Conservation (phyloP, 2,888 invertebrate species). For the Panzeria rudis region DNA sequence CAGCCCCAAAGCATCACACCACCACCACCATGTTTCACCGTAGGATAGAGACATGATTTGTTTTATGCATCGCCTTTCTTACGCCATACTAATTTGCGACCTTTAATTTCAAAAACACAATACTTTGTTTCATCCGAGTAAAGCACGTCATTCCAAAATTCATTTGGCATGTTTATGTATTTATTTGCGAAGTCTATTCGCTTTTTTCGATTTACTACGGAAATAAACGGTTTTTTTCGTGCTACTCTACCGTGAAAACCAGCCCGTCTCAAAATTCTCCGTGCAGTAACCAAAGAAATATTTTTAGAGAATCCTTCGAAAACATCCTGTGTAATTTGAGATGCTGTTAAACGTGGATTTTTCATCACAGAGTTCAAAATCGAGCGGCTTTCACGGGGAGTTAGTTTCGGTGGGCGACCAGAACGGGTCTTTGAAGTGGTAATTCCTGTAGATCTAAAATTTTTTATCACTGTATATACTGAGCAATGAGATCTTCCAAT, state of each 20-base stretch:
- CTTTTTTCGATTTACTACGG: background rate
- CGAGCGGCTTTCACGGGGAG: background rate
- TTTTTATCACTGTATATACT: background rate
- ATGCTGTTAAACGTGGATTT: background rate
- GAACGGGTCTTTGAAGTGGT: background rate
- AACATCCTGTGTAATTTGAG: background rate
- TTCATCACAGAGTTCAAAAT: background rate
- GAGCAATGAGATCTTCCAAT: background rate
- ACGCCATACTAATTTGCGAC: background rate
- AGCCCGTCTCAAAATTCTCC: background rate
- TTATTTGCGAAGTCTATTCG: constrained; percentile 8
- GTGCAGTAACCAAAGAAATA: too few relatives aligned
- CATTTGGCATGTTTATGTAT: too few relatives aligned
- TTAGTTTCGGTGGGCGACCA: background rate
- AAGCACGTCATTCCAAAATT: background rate
- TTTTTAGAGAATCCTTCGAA: background rate
- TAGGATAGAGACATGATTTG: constrained; percentile 17
- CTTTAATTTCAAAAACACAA: background rate
- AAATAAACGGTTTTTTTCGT: background rate
- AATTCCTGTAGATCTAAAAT: background rate
- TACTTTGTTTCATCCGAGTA: constrained; percentile 6
- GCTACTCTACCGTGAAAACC: background rate
- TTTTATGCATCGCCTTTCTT: background rate
- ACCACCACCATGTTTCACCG: too few relatives aligned
- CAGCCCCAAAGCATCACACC: too few relatives aligned